phyloP scores from a whole-genome alignment of 23 tunicate species.

The Oikopleura dioica region DNA sequence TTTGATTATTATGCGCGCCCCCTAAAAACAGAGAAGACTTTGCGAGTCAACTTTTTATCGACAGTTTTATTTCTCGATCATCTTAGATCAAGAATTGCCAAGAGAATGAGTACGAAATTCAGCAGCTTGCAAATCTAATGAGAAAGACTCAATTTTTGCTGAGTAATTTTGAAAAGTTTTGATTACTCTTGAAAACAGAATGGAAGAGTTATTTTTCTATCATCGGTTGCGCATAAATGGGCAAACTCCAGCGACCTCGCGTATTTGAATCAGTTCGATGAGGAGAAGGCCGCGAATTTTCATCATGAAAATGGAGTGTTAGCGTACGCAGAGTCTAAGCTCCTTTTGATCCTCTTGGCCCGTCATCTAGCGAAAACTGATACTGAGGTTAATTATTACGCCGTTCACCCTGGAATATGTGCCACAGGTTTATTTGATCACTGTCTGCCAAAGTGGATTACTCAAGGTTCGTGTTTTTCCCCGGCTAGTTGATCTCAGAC shows the following conservation, averaged over 20 bases:
- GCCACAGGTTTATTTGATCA: neutral
- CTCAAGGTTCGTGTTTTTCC: no score
- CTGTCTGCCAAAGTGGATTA: neutral
- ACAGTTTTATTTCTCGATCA: no score
- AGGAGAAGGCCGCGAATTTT: neutral
- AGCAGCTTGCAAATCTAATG: no score
- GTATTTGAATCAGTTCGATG: neutral
- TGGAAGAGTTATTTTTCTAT: neutral
- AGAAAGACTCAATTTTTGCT: neutral
- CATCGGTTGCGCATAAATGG: conserved; percentile 11
- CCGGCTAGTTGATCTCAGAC: no score
- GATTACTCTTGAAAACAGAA: neutral
- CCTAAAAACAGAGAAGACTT: no score
- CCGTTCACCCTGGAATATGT: neutral
- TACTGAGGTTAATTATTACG: neutral
- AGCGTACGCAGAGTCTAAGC: conserved; percentile 6
- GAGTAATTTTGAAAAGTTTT: neutral
- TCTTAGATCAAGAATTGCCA: no score
- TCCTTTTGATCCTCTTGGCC: no score
- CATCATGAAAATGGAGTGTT: neutral
- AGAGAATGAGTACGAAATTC: no score
- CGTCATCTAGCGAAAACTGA: neutral
- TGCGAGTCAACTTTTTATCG: no score
- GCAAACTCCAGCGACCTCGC: neutral
- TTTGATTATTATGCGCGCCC: no score